Evolutionary conservation across 2,888 invertebrate species (phyloP).

Genomic region (Andricus quercusramuli): DNA sequence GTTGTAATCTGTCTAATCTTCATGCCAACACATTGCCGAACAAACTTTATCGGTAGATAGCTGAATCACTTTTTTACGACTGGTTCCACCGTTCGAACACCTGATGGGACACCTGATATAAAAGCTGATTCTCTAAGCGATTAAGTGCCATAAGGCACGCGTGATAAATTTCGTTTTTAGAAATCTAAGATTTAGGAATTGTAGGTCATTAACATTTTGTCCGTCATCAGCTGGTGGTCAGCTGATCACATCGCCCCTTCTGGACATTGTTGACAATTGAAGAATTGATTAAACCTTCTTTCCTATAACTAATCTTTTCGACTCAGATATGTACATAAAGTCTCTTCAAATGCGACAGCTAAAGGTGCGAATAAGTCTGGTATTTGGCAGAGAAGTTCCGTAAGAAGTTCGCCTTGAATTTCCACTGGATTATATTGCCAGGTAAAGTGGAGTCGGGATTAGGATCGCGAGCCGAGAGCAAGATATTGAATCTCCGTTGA

Average conservation of each 20-base stretch:
- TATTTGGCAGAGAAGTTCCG: conserved; percentile 10
- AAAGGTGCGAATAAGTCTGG: neutral
- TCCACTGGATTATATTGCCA: conserved; percentile 28
- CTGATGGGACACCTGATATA: conserved; percentile 38
- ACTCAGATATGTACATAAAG: neutral
- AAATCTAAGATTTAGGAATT: neutral
- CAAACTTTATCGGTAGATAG: conserved; percentile 28
- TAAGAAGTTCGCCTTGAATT: conserved; percentile 32
- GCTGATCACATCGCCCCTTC: neutral
- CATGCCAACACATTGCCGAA: conserved; percentile 36
- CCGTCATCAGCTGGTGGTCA: neutral
- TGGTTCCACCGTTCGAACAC: conserved; percentile 1
- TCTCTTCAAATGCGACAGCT: neutral
- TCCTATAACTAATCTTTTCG: neutral
- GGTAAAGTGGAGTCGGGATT: conserved; percentile 37
- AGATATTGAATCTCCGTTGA: conserved; percentile 41
- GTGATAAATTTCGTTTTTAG: neutral
- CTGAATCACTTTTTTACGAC: conserved; percentile 40
- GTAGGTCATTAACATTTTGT: neutral
- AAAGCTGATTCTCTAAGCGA: conserved; percentile 3
- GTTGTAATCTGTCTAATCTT: conserved; percentile 40
- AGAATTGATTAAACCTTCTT: no score
- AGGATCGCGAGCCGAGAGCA: conserved; percentile 42
- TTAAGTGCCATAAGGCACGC: conserved; percentile 10
- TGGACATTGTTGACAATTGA: no score